Conservation (phyloP, 2,888 invertebrate species). For the Danaus chrysippus region DNA sequence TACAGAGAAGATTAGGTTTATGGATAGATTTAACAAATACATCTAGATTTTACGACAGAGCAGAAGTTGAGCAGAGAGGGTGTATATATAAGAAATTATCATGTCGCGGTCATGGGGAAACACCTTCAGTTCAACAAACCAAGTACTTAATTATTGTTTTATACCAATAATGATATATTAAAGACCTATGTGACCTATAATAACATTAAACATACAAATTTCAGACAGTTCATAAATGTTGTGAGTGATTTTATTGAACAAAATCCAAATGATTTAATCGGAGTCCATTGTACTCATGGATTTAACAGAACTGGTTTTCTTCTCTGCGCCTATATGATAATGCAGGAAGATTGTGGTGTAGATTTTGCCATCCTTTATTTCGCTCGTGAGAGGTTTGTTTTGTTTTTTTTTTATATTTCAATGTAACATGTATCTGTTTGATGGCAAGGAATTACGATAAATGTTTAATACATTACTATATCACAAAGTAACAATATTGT, state of each 20-base stretch:
- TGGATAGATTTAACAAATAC: conserved; percentile 99
- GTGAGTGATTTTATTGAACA: conserved; percentile 88
- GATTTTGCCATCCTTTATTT: conserved; percentile 91
- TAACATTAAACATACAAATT: conserved; percentile 12
- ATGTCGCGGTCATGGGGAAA: conserved; percentile 95
- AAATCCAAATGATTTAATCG: conserved; percentile 88
- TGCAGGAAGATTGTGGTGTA: conserved; percentile 89
- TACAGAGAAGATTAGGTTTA: conserved; percentile 90
- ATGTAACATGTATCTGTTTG: background rate
- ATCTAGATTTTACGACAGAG: conserved; percentile 91
- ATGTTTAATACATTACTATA: background rate
- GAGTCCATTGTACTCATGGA: conserved; percentile 98
- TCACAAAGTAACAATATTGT: background rate
- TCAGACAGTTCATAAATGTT: conserved; percentile 86
- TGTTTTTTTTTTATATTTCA: background rate
- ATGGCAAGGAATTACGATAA: background rate
- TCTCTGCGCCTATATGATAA: conserved; percentile 93
- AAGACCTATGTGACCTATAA: background rate
- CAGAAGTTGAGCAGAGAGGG: conserved; percentile 85
- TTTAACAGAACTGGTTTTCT: conserved; percentile 99
- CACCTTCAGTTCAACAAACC: conserved; percentile 92
- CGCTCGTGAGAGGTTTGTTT: conserved; percentile 77
- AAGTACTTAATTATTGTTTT: conserved; percentile 43
- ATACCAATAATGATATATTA: background rate
- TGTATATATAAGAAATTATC: conserved; percentile 93